Conservation (phyloP, 2,113 vertebrate genomes). For the Athene noctua region DNA sequence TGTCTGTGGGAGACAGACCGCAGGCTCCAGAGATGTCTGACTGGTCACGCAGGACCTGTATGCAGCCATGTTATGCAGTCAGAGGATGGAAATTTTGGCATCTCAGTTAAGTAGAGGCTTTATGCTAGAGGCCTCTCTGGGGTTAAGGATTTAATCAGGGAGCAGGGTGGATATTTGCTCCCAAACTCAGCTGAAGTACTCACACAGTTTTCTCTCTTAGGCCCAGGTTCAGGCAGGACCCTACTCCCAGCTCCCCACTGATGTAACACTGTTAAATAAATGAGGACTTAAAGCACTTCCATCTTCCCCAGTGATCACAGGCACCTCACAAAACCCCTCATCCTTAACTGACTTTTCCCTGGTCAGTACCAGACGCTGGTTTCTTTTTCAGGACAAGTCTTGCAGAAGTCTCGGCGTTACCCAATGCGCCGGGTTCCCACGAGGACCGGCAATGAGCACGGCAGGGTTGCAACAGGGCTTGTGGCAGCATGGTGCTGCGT, state of each 20-base stretch:
- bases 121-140: neutral
- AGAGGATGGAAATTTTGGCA: neutral
- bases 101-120: neutral
- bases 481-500: fast-evolving
- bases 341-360: neutral
- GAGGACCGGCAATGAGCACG: neutral
- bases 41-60: fast-evolving
- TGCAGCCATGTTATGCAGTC: neutral
- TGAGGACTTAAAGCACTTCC: neutral
- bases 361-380: neutral
- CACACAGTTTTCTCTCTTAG: neutral
- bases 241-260: neutral
- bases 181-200: neutral
- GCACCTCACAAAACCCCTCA: neutral
- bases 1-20: fast-evolving
- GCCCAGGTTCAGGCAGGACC: neutral
- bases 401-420: neutral
- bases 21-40: neutral
- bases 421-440: fast-evolving
- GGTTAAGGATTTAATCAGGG: neutral
- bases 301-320: neutral
- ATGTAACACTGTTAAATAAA: neutral
- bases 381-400: neutral
- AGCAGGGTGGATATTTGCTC: neutral
- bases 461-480: neutral